Percentiles rank a stretch among this genome's conserved stretches.
Evolutionary conservation across 2,888 invertebrate species (phyloP).

Genomic region (Hofmannophila pseudospretella): DNA sequence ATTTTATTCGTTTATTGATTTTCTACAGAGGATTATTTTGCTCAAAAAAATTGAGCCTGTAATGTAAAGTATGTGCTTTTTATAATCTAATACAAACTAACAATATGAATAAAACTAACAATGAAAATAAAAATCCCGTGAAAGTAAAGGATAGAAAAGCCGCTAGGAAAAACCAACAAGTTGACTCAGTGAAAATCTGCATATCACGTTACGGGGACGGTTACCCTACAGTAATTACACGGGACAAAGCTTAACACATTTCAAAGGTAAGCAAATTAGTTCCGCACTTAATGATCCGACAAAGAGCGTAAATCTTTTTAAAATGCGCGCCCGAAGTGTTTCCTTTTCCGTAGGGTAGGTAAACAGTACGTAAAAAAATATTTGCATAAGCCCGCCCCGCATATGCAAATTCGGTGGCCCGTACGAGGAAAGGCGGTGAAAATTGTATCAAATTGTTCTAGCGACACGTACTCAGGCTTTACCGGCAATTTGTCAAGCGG

Average conservation of each 20-base stretch:
- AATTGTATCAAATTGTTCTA: slow-evolving; percentile 76
- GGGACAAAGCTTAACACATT: slow-evolving; percentile 73
- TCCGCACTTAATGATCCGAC: slow-evolving; percentile 77
- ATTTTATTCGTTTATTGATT: too few relatives aligned
- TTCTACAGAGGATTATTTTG: too few relatives aligned
- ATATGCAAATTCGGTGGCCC: slow-evolving; percentile 70
- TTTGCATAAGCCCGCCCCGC: slow-evolving; percentile 71
- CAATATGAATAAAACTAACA: too few relatives aligned
- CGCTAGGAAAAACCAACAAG: slow-evolving; percentile 39
- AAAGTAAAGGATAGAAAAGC: slow-evolving; percentile 8
- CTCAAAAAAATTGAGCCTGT: too few relatives aligned
- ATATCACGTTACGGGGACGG: slow-evolving; percentile 66
- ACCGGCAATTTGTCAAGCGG: slow-evolving; percentile 72
- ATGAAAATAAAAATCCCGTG: too few relatives aligned
- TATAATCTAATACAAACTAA: too few relatives aligned
- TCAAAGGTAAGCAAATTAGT: slow-evolving; percentile 78
- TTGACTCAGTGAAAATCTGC: slow-evolving; percentile 48
- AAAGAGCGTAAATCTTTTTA: slow-evolving; percentile 78
- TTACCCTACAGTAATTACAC: slow-evolving; percentile 64
- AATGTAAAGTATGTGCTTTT: too few relatives aligned
- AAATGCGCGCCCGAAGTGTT: slow-evolving; percentile 67
- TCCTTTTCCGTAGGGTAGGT: slow-evolving; percentile 63
- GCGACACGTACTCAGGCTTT: slow-evolving; percentile 65
- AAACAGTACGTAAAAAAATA: slow-evolving; percentile 72
- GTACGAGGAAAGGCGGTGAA: slow-evolving; percentile 64